Percentiles rank a stretch among this genome's conserved stretches.
Evolutionary conservation across 2,113 vertebrate species (phyloP).

Genomic region (Myanophis thanlyinensis): DNA sequence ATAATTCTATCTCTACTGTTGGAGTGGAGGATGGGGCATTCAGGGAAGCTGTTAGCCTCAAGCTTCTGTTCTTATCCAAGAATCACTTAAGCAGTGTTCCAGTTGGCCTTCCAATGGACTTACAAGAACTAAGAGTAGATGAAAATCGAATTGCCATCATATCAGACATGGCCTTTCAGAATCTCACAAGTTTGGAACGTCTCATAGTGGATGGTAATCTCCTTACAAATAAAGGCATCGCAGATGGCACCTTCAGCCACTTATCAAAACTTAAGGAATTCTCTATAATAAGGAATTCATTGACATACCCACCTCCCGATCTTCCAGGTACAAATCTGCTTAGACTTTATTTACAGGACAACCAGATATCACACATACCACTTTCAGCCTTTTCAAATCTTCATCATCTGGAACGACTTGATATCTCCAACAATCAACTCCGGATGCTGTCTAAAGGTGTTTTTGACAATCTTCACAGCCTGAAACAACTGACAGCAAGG

Average conservation of each 20-base stretch:
- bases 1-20: constrained; percentile 97
- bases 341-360: constrained; percentile 92
- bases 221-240: constrained; percentile 90
- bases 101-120: constrained; percentile 87
- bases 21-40: constrained; percentile 97
- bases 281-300: constrained; percentile 91
- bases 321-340: constrained; percentile 85
- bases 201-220: constrained; percentile 95
- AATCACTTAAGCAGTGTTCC: constrained; percentile 97
- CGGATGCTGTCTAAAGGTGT: constrained; percentile 86
- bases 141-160: constrained; percentile 95
- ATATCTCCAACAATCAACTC: constrained; percentile 93
- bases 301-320: constrained; percentile 86
- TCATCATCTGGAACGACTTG: constrained; percentile 87
- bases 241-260: constrained; percentile 90
- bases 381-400: constrained; percentile 86
- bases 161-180: constrained; percentile 92
- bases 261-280: constrained; percentile 89
- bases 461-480: constrained; percentile 85
- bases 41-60: constrained; percentile 91
- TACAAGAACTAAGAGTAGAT: constrained; percentile 92
- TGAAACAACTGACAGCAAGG: constrained; percentile 88
- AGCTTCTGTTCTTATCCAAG: constrained; percentile 94
- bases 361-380: constrained; percentile 93
- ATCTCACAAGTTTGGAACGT: constrained; percentile 89